Evolutionary conservation across 1,140 invertebrate species (phyloP), one percentile per base, ranked within the genome.

Genomic region (Macrostomum lignano): DNA sequence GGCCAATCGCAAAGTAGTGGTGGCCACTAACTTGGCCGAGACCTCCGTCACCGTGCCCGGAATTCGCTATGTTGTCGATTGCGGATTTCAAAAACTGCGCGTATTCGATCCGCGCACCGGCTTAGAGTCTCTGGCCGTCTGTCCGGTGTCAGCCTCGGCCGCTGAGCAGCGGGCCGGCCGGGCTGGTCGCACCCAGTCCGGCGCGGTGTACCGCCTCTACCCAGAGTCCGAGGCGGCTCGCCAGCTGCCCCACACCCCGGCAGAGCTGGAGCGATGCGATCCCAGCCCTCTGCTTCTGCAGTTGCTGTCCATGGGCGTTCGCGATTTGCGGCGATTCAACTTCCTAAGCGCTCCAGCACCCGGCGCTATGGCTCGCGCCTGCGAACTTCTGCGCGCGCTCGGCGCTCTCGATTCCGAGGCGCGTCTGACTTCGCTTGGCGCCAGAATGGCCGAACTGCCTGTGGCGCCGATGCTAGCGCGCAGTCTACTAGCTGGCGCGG

Each of bases 231-330:
- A 30, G 11, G 11, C 11, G 10, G 7, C 7, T 7, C 10, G 11
- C 11, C 7, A 88, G 29, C 79, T 86, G 7, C 73, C 86, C 42
- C 75, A 84, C 44, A 70, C 78, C 47, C 82, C 75, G 0, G 77
- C 81, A 0, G 82, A 91, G 62, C 88, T 91, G 66, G 84, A 88
- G 56, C 64, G 82, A 33, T 88, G 79, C 2, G 81, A 81, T 0
- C 60, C 91, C 3, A 81, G 91, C 47, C 81, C 91, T 48, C 35
- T 61, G 14, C 50, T 53, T 0, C 40, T 61, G 31, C 45, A 52
- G 24, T 62, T 63, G 35, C 63, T 63, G 41, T 41, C 61, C 11
- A 44, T 63, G 3, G 40, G 52, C n/a, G n/a, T n/a, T n/a, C n/a
- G n/a, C n/a, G n/a, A n/a, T n/a, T n/a, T n/a, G n/a, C n/a, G n/a